phyloP scores from a whole-genome alignment of 2,888 invertebrate species.

The Hemithea aestivaria region DNA sequence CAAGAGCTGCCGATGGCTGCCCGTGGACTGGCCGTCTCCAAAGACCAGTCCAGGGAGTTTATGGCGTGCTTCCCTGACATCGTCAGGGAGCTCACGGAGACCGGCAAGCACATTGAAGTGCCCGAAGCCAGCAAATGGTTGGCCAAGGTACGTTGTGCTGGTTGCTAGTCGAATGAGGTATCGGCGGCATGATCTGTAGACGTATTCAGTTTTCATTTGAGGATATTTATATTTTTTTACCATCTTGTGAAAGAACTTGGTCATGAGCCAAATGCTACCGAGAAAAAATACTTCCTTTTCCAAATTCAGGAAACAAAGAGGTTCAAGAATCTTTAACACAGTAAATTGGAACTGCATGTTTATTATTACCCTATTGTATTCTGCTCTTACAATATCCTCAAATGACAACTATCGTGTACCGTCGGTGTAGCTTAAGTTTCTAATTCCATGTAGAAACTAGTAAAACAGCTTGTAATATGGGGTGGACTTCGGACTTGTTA shows the following conservation, averaged over 20 bases:
- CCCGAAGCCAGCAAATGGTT: slow-evolving; percentile 90
- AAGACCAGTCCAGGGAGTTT: slow-evolving; percentile 92
- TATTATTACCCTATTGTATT: too few relatives aligned
- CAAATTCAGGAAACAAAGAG: too few relatives aligned
- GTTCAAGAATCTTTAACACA: too few relatives aligned
- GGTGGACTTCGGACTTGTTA: slow-evolving; percentile 26
- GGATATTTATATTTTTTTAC: neutral
- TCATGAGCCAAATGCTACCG: too few relatives aligned
- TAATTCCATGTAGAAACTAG: slow-evolving; percentile 23
- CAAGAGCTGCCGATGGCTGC: slow-evolving; percentile 80
- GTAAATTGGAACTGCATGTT: too few relatives aligned
- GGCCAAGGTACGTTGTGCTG: slow-evolving; percentile 81
- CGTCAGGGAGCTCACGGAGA: slow-evolving; percentile 89
- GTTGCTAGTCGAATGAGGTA: slow-evolving; percentile 44
- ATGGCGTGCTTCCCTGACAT: slow-evolving; percentile 94
- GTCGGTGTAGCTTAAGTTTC: slow-evolving; percentile 8
- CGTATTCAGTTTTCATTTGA: slow-evolving; percentile 6
- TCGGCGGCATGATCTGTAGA: slow-evolving; percentile 15
- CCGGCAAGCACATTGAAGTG: slow-evolving; percentile 86
- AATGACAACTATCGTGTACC: slow-evolving; percentile 13
- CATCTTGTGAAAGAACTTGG: too few relatives aligned
- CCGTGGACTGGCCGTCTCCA: slow-evolving; percentile 82
- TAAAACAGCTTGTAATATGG: slow-evolving; percentile 17
- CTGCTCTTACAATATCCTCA: neutral
- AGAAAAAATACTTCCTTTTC: too few relatives aligned